phyloP scores from a whole-genome alignment of 2,797 vertebrate species.

The Sciurus vulgaris region DNA sequence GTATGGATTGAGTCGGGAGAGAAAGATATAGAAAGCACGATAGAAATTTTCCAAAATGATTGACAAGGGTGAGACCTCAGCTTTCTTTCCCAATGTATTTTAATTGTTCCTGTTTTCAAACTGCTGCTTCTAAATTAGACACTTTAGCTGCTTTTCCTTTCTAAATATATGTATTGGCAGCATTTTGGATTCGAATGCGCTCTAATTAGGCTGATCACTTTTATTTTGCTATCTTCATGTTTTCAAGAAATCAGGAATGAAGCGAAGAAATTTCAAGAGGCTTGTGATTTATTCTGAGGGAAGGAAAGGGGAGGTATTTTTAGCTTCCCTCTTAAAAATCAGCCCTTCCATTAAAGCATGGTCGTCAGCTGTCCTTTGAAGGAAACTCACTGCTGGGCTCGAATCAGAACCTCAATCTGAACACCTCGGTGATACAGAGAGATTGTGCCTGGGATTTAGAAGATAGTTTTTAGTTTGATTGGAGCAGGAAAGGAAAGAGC shows the following conservation, averaged over 20 bases:
- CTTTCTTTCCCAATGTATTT: background rate
- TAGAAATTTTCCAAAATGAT: slow-evolving; percentile 16
- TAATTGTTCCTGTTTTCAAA: slow-evolving; percentile 61
- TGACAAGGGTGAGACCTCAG: background rate
- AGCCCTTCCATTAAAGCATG: background rate
- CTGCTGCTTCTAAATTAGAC: slow-evolving; percentile 38
- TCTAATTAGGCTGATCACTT: slow-evolving; percentile 58
- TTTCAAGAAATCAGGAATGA: slow-evolving; percentile 67
- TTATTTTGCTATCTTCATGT: slow-evolving; percentile 67
- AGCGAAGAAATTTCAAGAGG: slow-evolving; percentile 55
- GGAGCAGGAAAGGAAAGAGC: background rate
- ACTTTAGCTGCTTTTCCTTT: background rate
- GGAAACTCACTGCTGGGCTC: background rate
- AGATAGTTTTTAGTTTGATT: slow-evolving; percentile 26
- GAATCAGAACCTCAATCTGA: background rate
- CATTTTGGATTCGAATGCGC: slow-evolving; percentile 55
- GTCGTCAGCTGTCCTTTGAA: slow-evolving; percentile 16
- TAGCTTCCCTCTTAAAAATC: slow-evolving; percentile 66
- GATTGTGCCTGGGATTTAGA: background rate
- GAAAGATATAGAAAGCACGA: background rate
- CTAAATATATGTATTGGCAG: slow-evolving; percentile 64
- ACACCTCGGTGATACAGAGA: background rate
- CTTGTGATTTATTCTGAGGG: slow-evolving; percentile 51
- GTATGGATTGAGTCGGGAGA: background rate
- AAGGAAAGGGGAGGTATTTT: slow-evolving; percentile 59